Conservation (phyloP, 2,113 vertebrate species). For the Tetrax tetrax region DNA sequence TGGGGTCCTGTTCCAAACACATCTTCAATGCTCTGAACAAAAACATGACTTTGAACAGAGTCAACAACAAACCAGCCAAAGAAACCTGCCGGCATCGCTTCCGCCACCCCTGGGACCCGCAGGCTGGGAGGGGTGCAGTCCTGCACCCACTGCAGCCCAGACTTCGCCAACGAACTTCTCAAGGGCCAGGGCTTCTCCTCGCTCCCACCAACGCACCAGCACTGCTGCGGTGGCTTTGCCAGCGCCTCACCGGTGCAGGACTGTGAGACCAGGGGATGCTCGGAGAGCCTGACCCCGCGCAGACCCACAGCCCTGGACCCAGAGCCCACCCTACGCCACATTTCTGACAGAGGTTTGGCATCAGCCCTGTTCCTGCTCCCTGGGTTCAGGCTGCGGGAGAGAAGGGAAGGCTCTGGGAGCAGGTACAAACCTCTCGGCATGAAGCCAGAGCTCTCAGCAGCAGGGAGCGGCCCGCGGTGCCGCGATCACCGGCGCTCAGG, state of each 20-base stretch:
- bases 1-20: not conserved
- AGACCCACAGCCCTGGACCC: accelerated
- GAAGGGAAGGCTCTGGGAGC: not conserved
- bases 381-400: accelerated
- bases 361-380: accelerated
- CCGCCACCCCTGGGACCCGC: accelerated
- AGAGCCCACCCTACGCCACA: accelerated
- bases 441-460: not conserved
- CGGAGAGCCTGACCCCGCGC: accelerated
- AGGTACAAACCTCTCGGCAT: accelerated
- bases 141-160: not conserved
- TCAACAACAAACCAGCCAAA: not conserved
- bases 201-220: accelerated
- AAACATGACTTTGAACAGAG: accelerated
- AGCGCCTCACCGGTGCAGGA: not conserved
- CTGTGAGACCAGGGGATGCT: not conserved
- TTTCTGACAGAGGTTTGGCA: not conserved
- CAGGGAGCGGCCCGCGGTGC: not conserved
- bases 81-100: accelerated
- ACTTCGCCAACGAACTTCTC: accelerated
- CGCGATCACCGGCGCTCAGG: not conserved
- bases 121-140: not conserved
- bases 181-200: not conserved
- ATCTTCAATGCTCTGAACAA: not conserved
- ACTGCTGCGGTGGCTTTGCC: not conserved